Percentiles rank a stretch among this genome's conserved stretches.
These are phyloP conservation scores for Phengaris arion DNA, from an alignment of 2,888 invertebrate genomes.

Conservation along the genomic window DNA sequence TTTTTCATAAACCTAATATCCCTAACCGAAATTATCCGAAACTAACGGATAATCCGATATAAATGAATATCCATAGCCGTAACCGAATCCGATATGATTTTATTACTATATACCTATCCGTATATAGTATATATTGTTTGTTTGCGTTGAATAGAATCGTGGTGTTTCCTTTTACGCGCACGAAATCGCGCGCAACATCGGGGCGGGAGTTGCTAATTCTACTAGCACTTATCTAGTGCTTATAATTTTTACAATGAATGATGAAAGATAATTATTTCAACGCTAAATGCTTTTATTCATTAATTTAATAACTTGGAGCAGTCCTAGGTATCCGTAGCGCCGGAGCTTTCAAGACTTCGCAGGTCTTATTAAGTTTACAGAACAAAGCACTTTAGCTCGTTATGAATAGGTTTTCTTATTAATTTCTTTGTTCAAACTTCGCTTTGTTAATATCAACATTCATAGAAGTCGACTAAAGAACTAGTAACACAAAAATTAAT, in stretches of 20 bases:
- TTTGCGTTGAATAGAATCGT: no score
- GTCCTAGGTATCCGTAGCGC: not conserved
- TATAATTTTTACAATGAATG: not conserved
- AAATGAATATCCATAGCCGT: no score
- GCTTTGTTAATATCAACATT: slow-evolving; percentile 19
- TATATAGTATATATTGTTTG: no score
- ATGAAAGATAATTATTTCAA: not conserved
- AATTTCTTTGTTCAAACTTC: slow-evolving; percentile 17
- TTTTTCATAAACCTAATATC: no score
- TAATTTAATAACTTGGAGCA: not conserved
- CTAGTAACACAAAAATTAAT: not conserved
- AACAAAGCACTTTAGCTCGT: not conserved
- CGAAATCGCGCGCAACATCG: no score
- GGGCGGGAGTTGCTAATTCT: no score
- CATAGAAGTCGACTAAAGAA: slow-evolving; percentile 3
- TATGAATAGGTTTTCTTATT: slow-evolving; percentile 18
- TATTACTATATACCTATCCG: no score
- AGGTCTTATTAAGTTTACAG: slow-evolving; percentile 13
- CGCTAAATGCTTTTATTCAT: not conserved
- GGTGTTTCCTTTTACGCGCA: no score
- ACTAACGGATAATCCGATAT: no score
- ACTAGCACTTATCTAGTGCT: not conserved
- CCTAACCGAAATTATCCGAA: no score
- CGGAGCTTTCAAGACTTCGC: slow-evolving; percentile 18
- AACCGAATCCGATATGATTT: no score